Base-by-base conservation (phyloP, 2,888 invertebrate species). In the Digitonthophagus gazella region DNA sequence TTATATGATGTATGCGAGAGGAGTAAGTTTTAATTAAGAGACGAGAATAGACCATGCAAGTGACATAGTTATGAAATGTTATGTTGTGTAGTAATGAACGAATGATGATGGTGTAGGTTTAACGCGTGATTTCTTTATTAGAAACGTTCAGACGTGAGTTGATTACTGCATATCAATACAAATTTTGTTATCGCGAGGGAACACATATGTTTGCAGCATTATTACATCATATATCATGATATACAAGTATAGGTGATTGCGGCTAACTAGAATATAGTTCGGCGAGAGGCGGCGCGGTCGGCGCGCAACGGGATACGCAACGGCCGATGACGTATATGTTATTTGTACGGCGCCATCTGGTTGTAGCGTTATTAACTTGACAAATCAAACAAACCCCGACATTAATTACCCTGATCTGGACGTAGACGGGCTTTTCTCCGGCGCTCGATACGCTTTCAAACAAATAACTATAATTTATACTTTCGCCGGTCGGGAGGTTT, bases 321-420 rank as follows among this genome's bases (percentile, higher is more conserved):
- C 81, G 81, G 80, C 81, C 81, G 78, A 78, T 83, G 83, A 83
- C 83, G 83, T 83, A 82, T 82, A 81, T 82, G 83, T 82, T 83
- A 82, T 83, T 83, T 83, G 83, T 82, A 81, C 81, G 82, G 82
- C 83, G 83, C 83, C 84, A 84, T 82, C 82, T 84, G 83, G 83
- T 80, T 78, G 78, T 79, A 80, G 81, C 81, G 83, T 83, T 84
- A 84, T 84, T 84, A 84, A 84, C 83, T 84, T 82, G 82, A 80
- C 81, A 83, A 83, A 83, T 84, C 83, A 84, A 83, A 84, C 83
- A 84, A 82, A 81, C 80, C 78, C 79, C 78, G 81, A 82, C 82
- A 83, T 82, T 83, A 83, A 83, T 83, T 83, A 82, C 76, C 76
- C 73, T 75, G 70, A 70, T 66, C 70, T 65, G 68, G 63, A 56